These are phyloP conservation scores for Conops quadrifasciatus DNA, from an alignment of 2,888 invertebrate genomes.

Conservation along the genomic window DNA sequence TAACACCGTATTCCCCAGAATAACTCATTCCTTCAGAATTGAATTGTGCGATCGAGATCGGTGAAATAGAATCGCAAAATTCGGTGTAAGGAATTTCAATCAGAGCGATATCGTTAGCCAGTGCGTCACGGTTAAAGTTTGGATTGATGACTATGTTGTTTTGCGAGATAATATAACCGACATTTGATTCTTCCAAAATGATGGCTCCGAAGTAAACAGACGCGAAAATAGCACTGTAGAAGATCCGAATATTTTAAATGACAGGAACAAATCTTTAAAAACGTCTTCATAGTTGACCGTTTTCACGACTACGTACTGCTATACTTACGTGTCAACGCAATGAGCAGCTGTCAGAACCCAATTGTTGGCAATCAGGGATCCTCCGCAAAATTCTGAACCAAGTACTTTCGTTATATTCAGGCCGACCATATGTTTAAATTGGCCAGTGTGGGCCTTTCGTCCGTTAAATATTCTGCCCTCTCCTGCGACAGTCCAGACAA, in stretches of 20 bases:
- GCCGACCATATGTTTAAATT: background rate
- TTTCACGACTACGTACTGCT: too few species aligned
- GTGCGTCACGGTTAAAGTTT: background rate
- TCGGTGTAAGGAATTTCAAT: too few species aligned
- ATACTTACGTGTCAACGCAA: background rate
- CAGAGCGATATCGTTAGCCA: background rate
- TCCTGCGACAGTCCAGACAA: too few species aligned
- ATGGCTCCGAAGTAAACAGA: background rate
- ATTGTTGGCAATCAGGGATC: background rate
- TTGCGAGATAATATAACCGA: background rate
- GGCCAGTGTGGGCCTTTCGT: background rate
- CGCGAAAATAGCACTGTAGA: background rate
- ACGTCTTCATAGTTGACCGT: too few species aligned
- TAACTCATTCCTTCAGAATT: background rate
- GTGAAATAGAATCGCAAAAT: background rate
- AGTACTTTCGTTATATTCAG: background rate
- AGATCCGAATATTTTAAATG: too few species aligned
- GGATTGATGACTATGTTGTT: background rate
- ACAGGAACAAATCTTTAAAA: background rate
- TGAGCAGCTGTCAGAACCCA: constrained; percentile 5
- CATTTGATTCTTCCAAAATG: background rate
- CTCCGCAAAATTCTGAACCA: background rate
- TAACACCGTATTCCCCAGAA: background rate
- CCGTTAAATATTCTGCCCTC: background rate
- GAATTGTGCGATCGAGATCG: background rate